phyloP scores from a whole-genome alignment of 2,888 invertebrate genomes.

The Adela reaumurella region DNA sequence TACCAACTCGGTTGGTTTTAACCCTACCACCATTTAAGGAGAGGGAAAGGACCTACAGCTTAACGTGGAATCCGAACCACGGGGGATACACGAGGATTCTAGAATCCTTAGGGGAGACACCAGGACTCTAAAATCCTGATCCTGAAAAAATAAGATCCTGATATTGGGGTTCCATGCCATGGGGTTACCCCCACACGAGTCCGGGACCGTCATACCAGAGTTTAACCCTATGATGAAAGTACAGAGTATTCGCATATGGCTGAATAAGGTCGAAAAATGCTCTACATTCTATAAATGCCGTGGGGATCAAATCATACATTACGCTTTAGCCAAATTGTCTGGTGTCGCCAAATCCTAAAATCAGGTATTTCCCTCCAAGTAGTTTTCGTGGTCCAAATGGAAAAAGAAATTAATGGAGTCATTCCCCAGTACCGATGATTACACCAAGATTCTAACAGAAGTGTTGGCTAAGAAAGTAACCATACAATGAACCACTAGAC shows the following conservation, averaged over 20 bases:
- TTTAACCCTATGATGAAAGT: constrained; percentile 10
- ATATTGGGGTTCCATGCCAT: too few relatives aligned
- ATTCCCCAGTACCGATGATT: constrained; percentile 10
- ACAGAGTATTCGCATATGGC: constrained; percentile 9
- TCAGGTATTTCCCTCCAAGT: constrained; percentile 7
- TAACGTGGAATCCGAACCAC: too few relatives aligned
- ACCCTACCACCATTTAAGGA: too few relatives aligned
- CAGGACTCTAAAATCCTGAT: too few relatives aligned
- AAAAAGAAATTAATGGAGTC: constrained; percentile 8
- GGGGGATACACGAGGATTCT: too few relatives aligned
- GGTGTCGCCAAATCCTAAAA: constrained; percentile 11
- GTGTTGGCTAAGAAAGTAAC: constrained; percentile 8
- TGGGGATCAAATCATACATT: constrained; percentile 8
- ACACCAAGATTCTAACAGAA: constrained; percentile 8
- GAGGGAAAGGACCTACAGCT: too few relatives aligned
- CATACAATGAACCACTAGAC: constrained; percentile 8
- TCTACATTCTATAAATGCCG: constrained; percentile 7
- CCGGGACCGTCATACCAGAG: constrained; percentile 9
- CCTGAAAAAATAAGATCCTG: too few relatives aligned
- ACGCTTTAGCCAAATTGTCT: constrained; percentile 7
- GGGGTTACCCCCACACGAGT: too few relatives aligned
- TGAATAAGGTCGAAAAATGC: constrained; percentile 9
- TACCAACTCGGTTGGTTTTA: too few relatives aligned
- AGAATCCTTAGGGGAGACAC: too few relatives aligned
- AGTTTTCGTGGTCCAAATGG: constrained; percentile 9